Evolutionary conservation across 2,113 vertebrate genomes (phyloP), one percentile per base, ranked within the genome.

Genomic region (Thinocorus orbignyianus): DNA sequence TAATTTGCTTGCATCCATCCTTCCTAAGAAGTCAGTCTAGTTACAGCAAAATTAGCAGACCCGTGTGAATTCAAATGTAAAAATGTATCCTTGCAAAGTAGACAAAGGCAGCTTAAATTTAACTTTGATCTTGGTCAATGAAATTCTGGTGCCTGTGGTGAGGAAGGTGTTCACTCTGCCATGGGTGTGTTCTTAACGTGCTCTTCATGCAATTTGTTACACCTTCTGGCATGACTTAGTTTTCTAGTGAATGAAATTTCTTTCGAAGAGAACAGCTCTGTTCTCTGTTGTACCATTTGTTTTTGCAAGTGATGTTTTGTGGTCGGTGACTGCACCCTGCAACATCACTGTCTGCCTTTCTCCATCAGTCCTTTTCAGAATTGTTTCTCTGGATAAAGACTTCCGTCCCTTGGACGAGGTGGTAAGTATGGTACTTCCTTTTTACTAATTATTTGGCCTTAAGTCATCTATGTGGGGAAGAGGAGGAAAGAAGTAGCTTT

Each of bases 301-400:
- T 51, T 94, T 66, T 85, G 41, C 42, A 68, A 52, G 31, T 46
- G 20, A 11, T 58, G 42, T n/a, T 86, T 46, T 66, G 66, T 92
- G 26, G 9, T 51, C 81, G 57, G n/a, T 26, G 28, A 52, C 37
- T 93, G 44, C n/a, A 94, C n/a, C 41, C 35, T 81, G 55, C 28
- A 92, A 79, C 15, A n/a, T 95, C 61, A 49, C 60, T 81, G 17
- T 83, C 60, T 90, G 41, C n/a, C n/a, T 97, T 80, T 84, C 54
- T 97, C 31, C 82, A 95, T 76, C 95, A 98, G 98, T 98, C 31
- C 91, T 97, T 8, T 98, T 98, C 86, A 97, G 98, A 85, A 81
- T 98, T 60, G 97, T 97, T 69, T 92, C 95, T 25, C n/a, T 98
- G 97, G 93, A 98, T 96, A 97, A 97, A 85, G 88, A 93, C 13